Base-by-base conservation (phyloP, 1,140 invertebrate genomes). In the Conus betulinus region DNA sequence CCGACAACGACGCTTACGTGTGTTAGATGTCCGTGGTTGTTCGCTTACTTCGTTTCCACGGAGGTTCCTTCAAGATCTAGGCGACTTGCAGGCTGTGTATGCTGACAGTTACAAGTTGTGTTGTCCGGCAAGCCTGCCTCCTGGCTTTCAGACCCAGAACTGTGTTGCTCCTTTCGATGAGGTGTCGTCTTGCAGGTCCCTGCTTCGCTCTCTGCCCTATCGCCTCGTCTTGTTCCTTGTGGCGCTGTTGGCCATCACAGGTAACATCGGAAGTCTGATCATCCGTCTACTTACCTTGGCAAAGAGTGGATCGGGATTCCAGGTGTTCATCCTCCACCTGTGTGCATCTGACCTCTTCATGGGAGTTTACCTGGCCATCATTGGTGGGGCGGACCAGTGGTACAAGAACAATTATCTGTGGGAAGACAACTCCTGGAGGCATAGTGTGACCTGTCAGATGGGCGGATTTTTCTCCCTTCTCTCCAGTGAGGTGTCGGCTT, bases 71-170 rank as follows among this genome's bases (percentile, higher is more conserved):
- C 63, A 17, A n/a, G 55, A 60, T 20, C 60, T 88, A 3, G 23
- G 7, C 10, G n/a, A 76, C 4, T 84, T 92, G 10, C n/a, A 74
- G 23, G 10, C 25, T 3, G 81, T 92, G 5, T 84, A 83, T 20
- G 76, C 88, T 53, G 92, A 91, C 71, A 79, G 51, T 3, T 91
- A 88, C 71, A 85, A 78, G 23, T 57, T 92, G 51, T 92, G 92
- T 55, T 92, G 92, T n/a, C 6, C 55, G 8, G 53, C 39, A 0
- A 25, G 23, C 25, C 53, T 20, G n/a, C 57, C 27, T 6, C 7
- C 7, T 23, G 7, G 57, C 27, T 51, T 51, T 82, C 13, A 82
- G 7, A 17, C 52, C 25, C 3, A 23, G 8, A 67, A 4, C 25
- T 63, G 82, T 52, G 55, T 3, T 6, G 57, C 82, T 8, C 57